Conservation (phyloP, 2,888 invertebrate genomes). For the Metopia argyrocephala region DNA sequence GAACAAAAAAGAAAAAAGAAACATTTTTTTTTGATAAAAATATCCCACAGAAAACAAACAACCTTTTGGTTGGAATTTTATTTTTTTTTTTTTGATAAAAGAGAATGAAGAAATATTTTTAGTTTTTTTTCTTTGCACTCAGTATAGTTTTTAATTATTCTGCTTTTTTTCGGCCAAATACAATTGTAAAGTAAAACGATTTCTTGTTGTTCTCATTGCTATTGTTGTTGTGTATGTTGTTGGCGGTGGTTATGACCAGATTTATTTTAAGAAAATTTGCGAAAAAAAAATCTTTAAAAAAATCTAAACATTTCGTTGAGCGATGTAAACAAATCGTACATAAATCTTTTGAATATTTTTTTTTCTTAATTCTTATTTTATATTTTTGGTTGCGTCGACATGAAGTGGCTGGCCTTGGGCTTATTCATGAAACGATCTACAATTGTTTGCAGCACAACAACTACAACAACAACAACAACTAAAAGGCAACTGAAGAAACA, state of each 20-base stretch:
- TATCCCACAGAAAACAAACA: not conserved
- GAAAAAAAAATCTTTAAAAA: conserved; percentile 33
- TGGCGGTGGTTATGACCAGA: conserved; percentile 41
- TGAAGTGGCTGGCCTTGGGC: conserved; percentile 64
- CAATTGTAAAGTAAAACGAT: conserved; percentile 1
- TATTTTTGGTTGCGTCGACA: conserved; percentile 62
- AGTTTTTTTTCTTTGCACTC: not conserved
- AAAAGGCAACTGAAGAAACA: conserved; percentile 43
- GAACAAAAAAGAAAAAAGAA: not conserved
- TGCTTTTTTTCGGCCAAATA: conserved; percentile 11
- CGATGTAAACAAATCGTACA: conserved; percentile 64
- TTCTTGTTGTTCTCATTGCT: not conserved
- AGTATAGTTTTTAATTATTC: conserved; percentile 55
- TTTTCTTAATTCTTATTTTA: no score
- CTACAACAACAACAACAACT: conserved; percentile 14
- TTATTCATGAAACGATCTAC: conserved; percentile 62
- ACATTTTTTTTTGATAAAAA: no score
- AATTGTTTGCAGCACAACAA: conserved; percentile 50
- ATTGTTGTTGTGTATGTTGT: conserved; percentile 9
- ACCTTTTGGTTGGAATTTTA: conserved; percentile 31
- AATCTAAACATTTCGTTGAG: conserved; percentile 62
- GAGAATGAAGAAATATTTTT: conserved; percentile 31
- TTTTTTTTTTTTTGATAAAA: conserved; percentile 14
- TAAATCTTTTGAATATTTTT: conserved; percentile 59
- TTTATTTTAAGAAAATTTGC: conserved; percentile 26